Base-by-base conservation (phyloP, 2,797 vertebrate genomes). In the Rhinichthys osculus region DNA sequence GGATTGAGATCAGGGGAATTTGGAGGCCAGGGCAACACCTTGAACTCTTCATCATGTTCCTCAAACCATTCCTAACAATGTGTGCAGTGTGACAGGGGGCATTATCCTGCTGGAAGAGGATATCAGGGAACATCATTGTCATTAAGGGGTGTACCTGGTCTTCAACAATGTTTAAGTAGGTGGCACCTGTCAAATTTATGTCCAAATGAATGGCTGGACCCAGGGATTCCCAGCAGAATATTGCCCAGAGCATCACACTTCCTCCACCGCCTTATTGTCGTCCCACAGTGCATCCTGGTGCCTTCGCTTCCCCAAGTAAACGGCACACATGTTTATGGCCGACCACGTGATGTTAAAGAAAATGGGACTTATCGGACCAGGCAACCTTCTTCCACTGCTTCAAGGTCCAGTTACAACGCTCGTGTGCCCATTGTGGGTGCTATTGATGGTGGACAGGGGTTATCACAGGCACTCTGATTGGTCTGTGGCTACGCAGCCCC, bases 401-500 rank as follows among this genome's bases (percentile, higher is more conserved):
- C 5, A 27, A 62, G 59, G 5, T 62, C 59, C 59, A 27, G 11
- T 27, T 62, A n/a, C 5, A 2, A 14, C 11, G 2, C n/a, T 27
- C 0, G 0, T 0, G 13, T 64, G 14, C 5, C 27, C 13, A 16
- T 64, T 64, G 62, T 30, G 1, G 5, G 27, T 0, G 2, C 13
- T 30, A 16, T 64, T 1, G 2, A 64, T 3, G 4, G 27, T 57
- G 54, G 21, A 59, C 21, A 52, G 8, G 1, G 7, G 54, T 59
- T 21, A 59, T 59, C 54, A 59, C 21, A 59, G 54, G 21, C 8
- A 59, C 21, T 59, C 54, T 59, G 54, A 57, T 10, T 21, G 52
- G 19, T 54, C 10, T 21, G 19, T 21, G 19, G 19, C 52, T 47
- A 13, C 0, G 44, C 44, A 47, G 3, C 44, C 44, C 44, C 44